Percentiles rank a stretch among this genome's conserved stretches.
These are phyloP conservation scores for Pristionchus fissidentatus DNA, from an alignment of 2,888 invertebrate species.

Conservation along the genomic window DNA sequence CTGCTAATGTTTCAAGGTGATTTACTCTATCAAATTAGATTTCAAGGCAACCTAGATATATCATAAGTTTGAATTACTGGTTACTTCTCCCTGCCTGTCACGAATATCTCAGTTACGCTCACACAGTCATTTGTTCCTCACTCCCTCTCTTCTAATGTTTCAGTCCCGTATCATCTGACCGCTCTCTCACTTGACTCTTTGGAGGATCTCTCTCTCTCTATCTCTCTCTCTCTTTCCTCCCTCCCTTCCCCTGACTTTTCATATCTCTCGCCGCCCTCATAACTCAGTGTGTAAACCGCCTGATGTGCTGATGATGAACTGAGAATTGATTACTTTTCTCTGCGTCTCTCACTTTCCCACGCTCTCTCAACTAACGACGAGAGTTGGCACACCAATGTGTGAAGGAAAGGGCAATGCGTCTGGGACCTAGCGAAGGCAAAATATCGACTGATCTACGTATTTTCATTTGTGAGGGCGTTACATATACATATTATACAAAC, in stretches of 20 bases:
- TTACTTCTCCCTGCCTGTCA: neutral
- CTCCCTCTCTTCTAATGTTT: neutral
- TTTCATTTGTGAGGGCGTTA: no score
- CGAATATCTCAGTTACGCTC: neutral
- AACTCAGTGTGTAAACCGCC: slow-evolving; percentile 36
- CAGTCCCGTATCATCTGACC: neutral
- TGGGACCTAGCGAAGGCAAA: no score
- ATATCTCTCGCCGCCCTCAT: neutral
- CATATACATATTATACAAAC: no score
- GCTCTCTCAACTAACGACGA: neutral
- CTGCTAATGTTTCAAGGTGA: neutral
- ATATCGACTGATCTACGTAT: no score
- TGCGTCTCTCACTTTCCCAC: neutral
- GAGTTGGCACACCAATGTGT: neutral
- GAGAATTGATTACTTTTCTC: slow-evolving; percentile 26
- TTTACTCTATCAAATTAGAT: neutral
- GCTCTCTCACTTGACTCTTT: neutral
- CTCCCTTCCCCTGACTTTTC: neutral
- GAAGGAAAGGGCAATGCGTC: neutral
- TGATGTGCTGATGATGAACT: slow-evolving; percentile 27
- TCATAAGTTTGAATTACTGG: neutral
- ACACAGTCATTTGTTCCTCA: neutral
- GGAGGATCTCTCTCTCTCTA: no score
- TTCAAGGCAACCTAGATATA: no score
- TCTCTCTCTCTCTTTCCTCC: neutral